phyloP scores from a whole-genome alignment of 2,113 vertebrate species.

The Chloropsis cyanopogon region DNA sequence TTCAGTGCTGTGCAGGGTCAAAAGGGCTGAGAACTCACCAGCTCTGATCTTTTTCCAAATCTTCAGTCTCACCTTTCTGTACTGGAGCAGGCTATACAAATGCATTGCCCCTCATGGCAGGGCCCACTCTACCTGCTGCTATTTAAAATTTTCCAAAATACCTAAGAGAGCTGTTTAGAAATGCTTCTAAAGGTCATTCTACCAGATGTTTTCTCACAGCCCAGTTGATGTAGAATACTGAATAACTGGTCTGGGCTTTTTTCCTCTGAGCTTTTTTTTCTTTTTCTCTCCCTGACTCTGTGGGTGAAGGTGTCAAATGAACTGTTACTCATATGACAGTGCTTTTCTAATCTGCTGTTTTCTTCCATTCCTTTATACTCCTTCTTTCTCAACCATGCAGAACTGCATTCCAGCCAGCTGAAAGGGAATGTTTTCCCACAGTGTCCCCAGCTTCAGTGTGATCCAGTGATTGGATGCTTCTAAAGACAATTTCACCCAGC shows the following conservation, averaged over 20 bases:
- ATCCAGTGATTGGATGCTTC: background rate
- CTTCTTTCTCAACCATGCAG: background rate
- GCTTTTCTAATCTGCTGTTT: background rate
- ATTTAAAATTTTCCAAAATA: background rate
- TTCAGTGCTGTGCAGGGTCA: background rate
- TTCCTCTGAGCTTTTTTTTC: background rate
- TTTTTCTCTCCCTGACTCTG: background rate
- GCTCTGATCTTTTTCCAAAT: background rate
- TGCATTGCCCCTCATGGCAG: background rate
- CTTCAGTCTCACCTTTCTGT: background rate
- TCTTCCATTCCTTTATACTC: background rate
- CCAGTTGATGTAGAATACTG: accelerated
- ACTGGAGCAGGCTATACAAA: accelerated
- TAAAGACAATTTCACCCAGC: background rate
- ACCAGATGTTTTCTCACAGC: background rate
- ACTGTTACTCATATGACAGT: background rate
- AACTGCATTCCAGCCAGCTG: background rate
- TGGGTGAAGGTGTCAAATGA: background rate
- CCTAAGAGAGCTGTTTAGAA: background rate
- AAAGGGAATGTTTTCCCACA: background rate
- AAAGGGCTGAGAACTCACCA: background rate
- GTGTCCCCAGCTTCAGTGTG: background rate
- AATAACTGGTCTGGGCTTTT: background rate
- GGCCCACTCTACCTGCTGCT: background rate
- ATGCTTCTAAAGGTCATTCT: background rate